These are phyloP conservation scores for Campoletis raptor DNA, from an alignment of 2,888 invertebrate genomes.

Conservation along the genomic window DNA sequence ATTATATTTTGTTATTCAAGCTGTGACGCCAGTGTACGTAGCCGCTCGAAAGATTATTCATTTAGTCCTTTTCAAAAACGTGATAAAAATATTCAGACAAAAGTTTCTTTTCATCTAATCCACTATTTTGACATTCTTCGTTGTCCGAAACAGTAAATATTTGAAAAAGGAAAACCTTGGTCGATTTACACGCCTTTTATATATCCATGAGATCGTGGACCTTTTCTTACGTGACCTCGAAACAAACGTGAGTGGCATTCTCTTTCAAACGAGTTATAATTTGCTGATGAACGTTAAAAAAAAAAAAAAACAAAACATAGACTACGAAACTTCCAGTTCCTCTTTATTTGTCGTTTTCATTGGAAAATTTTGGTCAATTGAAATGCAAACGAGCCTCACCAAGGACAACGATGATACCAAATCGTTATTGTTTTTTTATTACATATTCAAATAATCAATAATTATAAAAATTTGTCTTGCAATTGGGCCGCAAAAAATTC, in stretches of 20 bases:
- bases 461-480: neutral
- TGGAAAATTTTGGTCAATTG: neutral
- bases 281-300: neutral
- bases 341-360: neutral
- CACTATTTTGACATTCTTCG: neutral
- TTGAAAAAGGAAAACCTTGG: slow-evolving; percentile 5
- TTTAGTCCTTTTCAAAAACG: neutral
- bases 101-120: neutral
- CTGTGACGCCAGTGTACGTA: neutral
- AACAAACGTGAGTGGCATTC: slow-evolving; percentile 29
- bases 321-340: neutral
- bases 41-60: neutral
- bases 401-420: neutral
- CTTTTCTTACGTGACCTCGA: slow-evolving; percentile 24
- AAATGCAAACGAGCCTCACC: too few relatives aligned
- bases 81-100: neutral
- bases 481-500: too few relatives aligned
- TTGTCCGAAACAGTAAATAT: slow-evolving; percentile 10
- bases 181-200: neutral
- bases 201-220: slow-evolving; percentile 18
- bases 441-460: neutral
- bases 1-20: neutral
- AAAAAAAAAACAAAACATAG: neutral
- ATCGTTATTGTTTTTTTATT: neutral
- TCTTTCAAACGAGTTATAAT: slow-evolving; percentile 5